Conservation (phyloP, 1,140 invertebrate species). For the Pararge aegeria region DNA sequence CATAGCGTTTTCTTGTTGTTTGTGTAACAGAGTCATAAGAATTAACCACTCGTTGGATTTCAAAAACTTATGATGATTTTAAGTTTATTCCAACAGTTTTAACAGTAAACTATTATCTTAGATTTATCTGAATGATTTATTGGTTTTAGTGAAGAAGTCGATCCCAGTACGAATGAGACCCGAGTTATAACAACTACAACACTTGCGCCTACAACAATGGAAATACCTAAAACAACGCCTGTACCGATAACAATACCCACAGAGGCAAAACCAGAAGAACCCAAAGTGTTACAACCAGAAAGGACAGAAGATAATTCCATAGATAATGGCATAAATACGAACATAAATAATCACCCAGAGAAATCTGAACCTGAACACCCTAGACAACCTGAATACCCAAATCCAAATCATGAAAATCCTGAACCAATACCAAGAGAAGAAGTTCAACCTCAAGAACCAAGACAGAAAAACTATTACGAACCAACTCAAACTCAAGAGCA, state of each 20-base stretch:
- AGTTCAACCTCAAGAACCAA: conserved; percentile 13
- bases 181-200: conserved; percentile 40
- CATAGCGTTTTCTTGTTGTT: no score
- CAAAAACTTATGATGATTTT: no score
- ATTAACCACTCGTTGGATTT: no score
- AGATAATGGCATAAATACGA: conserved; percentile 17
- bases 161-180: conserved; percentile 28
- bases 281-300: not conserved
- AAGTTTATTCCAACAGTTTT: no score
- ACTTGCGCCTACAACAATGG: conserved; percentile 27
- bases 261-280: conserved; percentile 20
- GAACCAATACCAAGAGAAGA: conserved; percentile 8
- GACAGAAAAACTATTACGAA: conserved; percentile 5
- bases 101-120: no score
- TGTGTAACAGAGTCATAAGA: no score
- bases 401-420: not conserved
- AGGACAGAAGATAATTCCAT: conserved; percentile 11
- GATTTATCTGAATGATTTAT: not conserved
- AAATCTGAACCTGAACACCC: not conserved
- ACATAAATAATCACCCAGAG: conserved; percentile 6
- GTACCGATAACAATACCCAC: conserved; percentile 25
- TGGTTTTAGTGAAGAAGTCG: conserved; percentile 49
- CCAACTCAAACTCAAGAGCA: no score
- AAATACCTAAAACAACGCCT: conserved; percentile 20
- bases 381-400: conserved; percentile 14